phyloP scores from a whole-genome alignment of 2,113 vertebrate species.

The Morone chrysops region DNA sequence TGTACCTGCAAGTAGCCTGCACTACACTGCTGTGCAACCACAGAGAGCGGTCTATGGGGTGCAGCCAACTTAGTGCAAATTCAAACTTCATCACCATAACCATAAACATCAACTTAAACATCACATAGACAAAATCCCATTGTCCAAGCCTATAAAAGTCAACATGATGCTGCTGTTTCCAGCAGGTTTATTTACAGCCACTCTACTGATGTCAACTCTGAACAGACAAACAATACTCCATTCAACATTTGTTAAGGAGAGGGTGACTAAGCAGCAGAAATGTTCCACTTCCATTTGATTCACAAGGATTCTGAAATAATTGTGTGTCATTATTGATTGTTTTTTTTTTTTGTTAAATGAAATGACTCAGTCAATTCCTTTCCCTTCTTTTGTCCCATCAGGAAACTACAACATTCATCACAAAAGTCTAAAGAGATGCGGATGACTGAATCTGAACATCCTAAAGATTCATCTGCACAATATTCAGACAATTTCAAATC shows the following conservation, averaged over 20 bases:
- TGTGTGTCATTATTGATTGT: not conserved
- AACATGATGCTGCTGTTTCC: not conserved
- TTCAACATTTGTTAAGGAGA: not conserved
- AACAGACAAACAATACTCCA: not conserved
- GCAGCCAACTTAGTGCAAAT: too few relatives aligned
- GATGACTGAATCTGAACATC: constrained; percentile 82
- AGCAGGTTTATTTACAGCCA: not conserved
- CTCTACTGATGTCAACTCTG: not conserved
- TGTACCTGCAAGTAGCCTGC: too few relatives aligned
- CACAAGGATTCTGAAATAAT: not conserved
- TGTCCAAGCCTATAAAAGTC: not conserved
- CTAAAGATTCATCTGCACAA: constrained; percentile 64
- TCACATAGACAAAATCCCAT: not conserved
- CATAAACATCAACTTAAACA: not conserved
- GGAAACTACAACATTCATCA: constrained; percentile 88
- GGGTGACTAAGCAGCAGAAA: not conserved
- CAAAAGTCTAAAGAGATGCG: constrained; percentile 86
- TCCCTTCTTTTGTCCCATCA: constrained; percentile 57
- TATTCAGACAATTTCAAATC: constrained; percentile 46
- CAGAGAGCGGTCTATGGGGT: too few relatives aligned
- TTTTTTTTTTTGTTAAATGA: not conserved
- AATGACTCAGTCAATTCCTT: not conserved
- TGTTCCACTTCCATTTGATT: not conserved
- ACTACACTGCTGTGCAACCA: too few relatives aligned
- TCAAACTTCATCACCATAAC: too few relatives aligned